phyloP scores from a whole-genome alignment of 2,113 vertebrate species.

The Anarhynchus alexandrinus region DNA sequence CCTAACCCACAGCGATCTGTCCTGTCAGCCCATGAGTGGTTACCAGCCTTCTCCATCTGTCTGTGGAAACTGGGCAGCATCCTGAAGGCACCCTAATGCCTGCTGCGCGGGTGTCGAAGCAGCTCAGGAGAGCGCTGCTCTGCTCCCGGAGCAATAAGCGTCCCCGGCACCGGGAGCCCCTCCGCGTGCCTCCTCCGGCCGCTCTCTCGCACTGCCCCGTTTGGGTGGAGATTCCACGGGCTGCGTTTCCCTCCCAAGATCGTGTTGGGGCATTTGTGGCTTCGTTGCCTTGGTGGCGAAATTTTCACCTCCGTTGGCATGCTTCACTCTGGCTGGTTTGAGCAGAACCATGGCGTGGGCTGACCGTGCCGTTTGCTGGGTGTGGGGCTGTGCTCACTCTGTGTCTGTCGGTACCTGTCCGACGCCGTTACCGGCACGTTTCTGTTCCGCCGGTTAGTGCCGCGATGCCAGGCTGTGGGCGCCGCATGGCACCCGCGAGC shows the following conservation, averaged over 20 bases:
- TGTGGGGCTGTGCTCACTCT: not conserved
- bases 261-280: not conserved
- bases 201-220: not conserved
- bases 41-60: not conserved
- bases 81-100: not conserved
- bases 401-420: not conserved
- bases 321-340: not conserved
- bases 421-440: fast-evolving
- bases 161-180: fast-evolving
- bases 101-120: fast-evolving
- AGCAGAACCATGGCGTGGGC: not conserved
- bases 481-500: not conserved
- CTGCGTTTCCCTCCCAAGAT: not conserved
- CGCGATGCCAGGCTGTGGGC: fast-evolving
- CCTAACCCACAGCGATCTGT: not conserved
- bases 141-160: fast-evolving
- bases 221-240: not conserved
- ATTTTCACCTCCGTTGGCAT: fast-evolving
- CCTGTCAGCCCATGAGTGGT: not conserved
- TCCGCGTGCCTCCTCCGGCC: fast-evolving
- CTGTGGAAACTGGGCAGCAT: not conserved
- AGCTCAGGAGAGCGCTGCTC: not conserved
- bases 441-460: not conserved
- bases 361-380: not conserved
- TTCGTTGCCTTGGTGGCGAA: not conserved